A percentile compares a stretch with the other conserved stretches of the same genome.
Conservation (phyloP, 1,140 invertebrate genomes). For the Cephus cinctus region DNA sequence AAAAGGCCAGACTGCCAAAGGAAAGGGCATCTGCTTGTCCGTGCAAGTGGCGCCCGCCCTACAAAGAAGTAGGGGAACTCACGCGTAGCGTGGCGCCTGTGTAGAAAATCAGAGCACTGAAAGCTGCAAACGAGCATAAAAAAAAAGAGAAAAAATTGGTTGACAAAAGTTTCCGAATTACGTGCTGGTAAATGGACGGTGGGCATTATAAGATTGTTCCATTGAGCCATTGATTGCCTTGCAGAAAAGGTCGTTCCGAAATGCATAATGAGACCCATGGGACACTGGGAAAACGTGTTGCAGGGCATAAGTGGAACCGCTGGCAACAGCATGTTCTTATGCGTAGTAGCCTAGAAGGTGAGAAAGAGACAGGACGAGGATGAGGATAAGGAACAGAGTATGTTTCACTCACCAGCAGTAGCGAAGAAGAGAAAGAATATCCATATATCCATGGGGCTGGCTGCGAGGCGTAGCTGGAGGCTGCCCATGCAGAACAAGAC, state of each 20-base stretch:
- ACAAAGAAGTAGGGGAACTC: too few species aligned
- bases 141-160: neutral
- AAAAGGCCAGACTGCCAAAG: too few species aligned
- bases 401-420: conserved; percentile 37
- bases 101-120: too few species aligned
- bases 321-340: neutral
- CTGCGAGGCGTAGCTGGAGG: conserved; percentile 17
- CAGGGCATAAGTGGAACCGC: neutral
- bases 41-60: too few species aligned
- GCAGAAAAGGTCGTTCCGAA: too few species aligned
- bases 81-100: too few species aligned
- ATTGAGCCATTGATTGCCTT: neutral
- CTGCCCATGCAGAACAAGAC: conserved; percentile 11
- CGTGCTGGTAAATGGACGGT: neutral
- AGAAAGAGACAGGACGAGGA: neutral
- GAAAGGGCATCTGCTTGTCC: too few species aligned
- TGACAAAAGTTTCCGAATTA: neutral
- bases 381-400: neutral
- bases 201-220: neutral
- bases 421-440: conserved; percentile 41
- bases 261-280: too few species aligned
- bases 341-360: neutral
- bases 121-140: too few species aligned
- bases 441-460: conserved; percentile 42
- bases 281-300: neutral